Evolutionary conservation across 2,113 vertebrate genomes (phyloP).

Genomic region (Burhinus bistriatus): DNA sequence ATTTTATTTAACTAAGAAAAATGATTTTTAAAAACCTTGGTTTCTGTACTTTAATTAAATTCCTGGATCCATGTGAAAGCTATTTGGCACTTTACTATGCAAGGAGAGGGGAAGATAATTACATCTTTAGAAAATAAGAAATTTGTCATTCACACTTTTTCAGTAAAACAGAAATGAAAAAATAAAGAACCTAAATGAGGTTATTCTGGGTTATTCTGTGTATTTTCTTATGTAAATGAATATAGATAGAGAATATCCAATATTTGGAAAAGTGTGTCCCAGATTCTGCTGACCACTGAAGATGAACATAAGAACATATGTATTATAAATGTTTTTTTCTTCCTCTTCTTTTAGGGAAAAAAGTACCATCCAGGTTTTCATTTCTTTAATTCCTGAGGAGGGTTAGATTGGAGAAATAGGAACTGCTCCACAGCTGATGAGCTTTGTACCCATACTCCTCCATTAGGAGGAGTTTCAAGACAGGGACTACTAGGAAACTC

Average conservation of each 20-base stretch:
- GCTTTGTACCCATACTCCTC: neutral
- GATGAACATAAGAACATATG: neutral
- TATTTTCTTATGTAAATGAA: neutral
- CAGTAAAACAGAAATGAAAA: neutral
- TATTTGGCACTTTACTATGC: neutral
- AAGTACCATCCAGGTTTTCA: rapidly evolving
- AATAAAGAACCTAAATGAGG: neutral
- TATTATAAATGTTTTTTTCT: neutral
- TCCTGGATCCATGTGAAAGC: neutral
- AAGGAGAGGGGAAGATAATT: neutral
- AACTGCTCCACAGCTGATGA: neutral
- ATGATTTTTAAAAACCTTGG: neutral
- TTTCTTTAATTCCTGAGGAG: neutral
- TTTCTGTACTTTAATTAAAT: neutral
- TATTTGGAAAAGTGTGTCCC: neutral
- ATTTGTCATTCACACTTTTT: neutral
- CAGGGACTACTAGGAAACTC: neutral
- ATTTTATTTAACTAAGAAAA: constrained; percentile 19
- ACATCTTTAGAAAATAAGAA: neutral
- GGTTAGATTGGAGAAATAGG: neutral
- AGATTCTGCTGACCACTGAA: neutral
- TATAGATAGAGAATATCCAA: neutral
- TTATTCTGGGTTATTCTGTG: neutral
- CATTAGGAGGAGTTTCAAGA: neutral
- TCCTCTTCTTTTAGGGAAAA: neutral